Percentiles rank a stretch among this genome's conserved stretches.
phyloP scores from a whole-genome alignment of 2,888 invertebrate species.

The Bibio marci region DNA sequence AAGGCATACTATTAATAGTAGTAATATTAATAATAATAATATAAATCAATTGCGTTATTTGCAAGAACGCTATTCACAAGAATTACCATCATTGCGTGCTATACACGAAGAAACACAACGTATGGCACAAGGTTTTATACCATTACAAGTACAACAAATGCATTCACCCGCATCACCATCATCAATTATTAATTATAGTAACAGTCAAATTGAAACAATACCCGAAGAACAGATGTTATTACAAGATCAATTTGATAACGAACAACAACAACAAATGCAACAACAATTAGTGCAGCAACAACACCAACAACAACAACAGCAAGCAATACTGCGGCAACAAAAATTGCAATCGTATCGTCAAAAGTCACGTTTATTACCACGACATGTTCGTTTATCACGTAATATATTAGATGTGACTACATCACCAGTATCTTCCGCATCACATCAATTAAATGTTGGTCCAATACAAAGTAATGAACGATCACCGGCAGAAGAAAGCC shows the following conservation, averaged over 20 bases:
- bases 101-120: conserved; percentile 52
- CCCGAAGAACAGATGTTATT: conserved; percentile 2
- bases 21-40: conserved; percentile 35
- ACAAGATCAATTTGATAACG: conserved; percentile 4
- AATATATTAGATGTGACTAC: conserved; percentile 40
- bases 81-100: conserved; percentile 50
- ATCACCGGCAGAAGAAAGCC: conserved; percentile 55
- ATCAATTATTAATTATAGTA: too few species aligned
- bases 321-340: conserved; percentile 20
- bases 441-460: conserved; percentile 33
- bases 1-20: conserved; percentile 54
- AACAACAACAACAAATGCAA: conserved; percentile 26
- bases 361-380: conserved; percentile 44
- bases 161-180: too few species aligned
- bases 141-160: conserved; percentile 37
- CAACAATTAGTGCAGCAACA: conserved; percentile 39
- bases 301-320: conserved; percentile 15
- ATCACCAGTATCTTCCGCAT: too few species aligned
- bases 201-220: conserved; percentile 8
- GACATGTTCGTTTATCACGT: conserved; percentile 47
- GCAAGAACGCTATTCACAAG: conserved; percentile 43
- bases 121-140: conserved; percentile 36
- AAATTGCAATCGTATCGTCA: conserved; percentile 26
- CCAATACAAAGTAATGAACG: conserved; percentile 40
- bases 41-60: conserved; percentile 23